These are phyloP conservation scores for Agonopterix arenella DNA, from an alignment of 2,888 invertebrate genomes.

Conservation along the genomic window DNA sequence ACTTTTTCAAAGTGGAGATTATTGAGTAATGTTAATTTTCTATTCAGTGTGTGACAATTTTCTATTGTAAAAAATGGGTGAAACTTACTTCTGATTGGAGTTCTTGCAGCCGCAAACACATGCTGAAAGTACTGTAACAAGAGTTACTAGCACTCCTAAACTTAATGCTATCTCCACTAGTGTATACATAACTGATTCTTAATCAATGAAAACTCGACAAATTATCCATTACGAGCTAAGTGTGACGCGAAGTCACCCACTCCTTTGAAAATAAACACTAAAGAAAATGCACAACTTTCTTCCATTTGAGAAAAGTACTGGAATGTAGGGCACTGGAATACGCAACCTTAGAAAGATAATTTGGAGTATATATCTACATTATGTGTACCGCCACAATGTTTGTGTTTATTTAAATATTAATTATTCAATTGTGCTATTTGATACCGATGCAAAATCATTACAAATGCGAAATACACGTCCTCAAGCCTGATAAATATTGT, in stretches of 20 bases:
- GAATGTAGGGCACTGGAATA: conserved; percentile 58
- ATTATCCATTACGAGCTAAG: conserved; percentile 38
- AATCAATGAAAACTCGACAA: conserved; percentile 30
- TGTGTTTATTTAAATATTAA: not conserved
- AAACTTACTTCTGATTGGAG: conserved; percentile 83
- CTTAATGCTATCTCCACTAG: conserved; percentile 60
- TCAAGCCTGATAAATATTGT: conserved; percentile 6
- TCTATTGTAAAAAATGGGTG: not conserved
- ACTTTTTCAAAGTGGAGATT: no score
- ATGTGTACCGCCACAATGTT: not conserved
- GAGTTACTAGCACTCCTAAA: conserved; percentile 62
- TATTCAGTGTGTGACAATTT: no score
- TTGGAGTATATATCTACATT: conserved; percentile 3
- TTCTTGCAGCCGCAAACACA: conserved; percentile 87
- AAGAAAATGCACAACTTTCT: conserved; percentile 48
- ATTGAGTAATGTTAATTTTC: no score
- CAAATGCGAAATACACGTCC: conserved; percentile 9
- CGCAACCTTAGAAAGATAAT: not conserved
- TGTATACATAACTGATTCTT: conserved; percentile 62
- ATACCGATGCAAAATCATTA: conserved; percentile 1
- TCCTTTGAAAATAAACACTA: conserved; percentile 47
- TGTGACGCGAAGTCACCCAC: conserved; percentile 39
- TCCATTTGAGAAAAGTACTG: conserved; percentile 62
- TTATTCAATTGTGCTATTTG: not conserved
- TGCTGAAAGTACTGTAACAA: conserved; percentile 74